These are phyloP conservation scores for Chrysocyon brachyurus DNA, from an alignment of 2,797 vertebrate species.

Conservation along the genomic window DNA sequence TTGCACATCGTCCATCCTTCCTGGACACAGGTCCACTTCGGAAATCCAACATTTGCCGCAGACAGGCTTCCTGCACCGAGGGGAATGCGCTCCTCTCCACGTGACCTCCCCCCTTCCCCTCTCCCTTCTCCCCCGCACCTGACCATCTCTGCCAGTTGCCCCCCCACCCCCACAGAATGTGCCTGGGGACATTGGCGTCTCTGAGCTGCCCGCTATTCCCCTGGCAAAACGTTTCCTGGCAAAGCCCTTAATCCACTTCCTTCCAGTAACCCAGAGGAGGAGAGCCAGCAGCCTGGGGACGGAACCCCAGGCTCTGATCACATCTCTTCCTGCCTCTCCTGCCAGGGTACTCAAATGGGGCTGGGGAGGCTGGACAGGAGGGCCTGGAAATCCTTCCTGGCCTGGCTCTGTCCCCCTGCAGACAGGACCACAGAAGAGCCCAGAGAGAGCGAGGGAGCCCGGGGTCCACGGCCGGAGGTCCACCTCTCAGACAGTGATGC, in stretches of 20 bases:
- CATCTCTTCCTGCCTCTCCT: not conserved
- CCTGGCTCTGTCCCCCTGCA: not conserved
- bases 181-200: not conserved
- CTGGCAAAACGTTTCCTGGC: not conserved
- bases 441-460: not conserved
- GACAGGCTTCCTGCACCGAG: not conserved
- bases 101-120: not conserved
- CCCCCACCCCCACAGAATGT: not conserved
- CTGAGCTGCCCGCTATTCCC: not conserved
- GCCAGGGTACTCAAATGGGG: not conserved
- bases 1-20: not conserved
- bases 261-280: not conserved
- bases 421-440: not conserved
- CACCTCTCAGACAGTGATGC: fast-evolving
- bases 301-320: not conserved
- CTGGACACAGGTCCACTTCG: not conserved
- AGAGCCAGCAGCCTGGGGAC: not conserved
- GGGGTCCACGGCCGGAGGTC: not conserved
- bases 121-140: not conserved
- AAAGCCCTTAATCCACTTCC: conserved; percentile 17
- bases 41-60: not conserved
- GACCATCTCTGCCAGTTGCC: not conserved
- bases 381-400: no score
- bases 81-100: not conserved
- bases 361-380: no score